phyloP scores from a whole-genome alignment of 2,888 invertebrate species.

The Papilio protenor region DNA sequence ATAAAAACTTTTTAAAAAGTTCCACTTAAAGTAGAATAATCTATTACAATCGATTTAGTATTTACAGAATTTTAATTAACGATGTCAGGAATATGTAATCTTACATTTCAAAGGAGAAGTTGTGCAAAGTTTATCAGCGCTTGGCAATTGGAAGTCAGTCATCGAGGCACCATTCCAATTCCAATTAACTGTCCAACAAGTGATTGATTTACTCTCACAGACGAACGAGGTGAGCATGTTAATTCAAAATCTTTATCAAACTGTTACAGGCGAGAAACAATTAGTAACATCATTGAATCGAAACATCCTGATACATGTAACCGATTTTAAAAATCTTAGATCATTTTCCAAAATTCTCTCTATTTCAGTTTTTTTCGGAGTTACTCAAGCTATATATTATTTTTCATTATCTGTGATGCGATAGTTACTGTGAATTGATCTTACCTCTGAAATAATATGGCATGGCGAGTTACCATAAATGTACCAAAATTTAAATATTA shows the following conservation, averaged over 20 bases:
- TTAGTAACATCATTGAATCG: not conserved
- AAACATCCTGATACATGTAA: not conserved
- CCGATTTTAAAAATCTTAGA: not conserved
- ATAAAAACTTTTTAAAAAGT: not conserved
- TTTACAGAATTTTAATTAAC: not conserved
- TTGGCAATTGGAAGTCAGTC: constrained; percentile 33
- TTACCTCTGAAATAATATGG: not conserved
- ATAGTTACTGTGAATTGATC: not conserved
- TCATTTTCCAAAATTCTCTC: not conserved
- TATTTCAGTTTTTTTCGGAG: not conserved
- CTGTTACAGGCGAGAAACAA: not conserved
- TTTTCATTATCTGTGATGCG: not conserved
- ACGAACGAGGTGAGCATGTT: not conserved
- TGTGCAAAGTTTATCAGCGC: not conserved
- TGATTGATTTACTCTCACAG: constrained; percentile 18
- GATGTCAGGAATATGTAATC: not conserved
- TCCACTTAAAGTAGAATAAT: not conserved
- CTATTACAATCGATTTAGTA: not conserved
- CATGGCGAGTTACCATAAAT: not conserved
- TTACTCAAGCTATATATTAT: not conserved
- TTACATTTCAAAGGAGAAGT: not conserved
- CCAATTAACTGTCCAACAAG: constrained; percentile 26
- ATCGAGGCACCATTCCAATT: constrained; percentile 18
- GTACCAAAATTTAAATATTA: not conserved
- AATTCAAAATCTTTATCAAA: constrained; percentile 13